Percentiles rank a stretch among this genome's conserved stretches.
Evolutionary conservation across 2,797 vertebrate genomes (phyloP).

Genomic region (Micromesistius poutassou): DNA sequence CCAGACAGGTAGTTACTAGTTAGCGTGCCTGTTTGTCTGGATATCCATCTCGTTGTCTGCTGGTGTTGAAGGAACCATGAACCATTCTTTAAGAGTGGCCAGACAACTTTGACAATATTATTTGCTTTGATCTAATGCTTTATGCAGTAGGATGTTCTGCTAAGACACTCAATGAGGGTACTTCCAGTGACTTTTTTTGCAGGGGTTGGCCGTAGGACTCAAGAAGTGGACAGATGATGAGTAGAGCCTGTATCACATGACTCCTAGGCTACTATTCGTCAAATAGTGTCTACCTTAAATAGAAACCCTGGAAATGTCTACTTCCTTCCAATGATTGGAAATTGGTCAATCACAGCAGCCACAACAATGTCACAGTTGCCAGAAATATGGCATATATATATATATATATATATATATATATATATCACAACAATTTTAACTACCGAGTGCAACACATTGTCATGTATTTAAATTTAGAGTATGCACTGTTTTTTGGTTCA

Average conservation of each 20-base stretch:
- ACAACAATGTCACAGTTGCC: background rate
- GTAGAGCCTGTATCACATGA: background rate
- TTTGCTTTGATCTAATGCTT: background rate
- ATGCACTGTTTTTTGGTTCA: conserved; percentile 45
- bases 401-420: no score
- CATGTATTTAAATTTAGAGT: conserved; percentile 34
- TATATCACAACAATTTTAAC: conserved; percentile 8
- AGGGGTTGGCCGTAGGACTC: background rate
- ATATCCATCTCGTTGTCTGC: background rate
- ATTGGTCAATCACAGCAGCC: background rate
- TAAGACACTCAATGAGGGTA: background rate
- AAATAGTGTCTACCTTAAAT: conserved; percentile 6
- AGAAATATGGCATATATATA: background rate
- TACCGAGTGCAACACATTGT: conserved; percentile 16
- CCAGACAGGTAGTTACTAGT: conserved; percentile 62
- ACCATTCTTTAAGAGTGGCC: background rate
- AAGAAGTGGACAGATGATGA: background rate
- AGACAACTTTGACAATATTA: background rate
- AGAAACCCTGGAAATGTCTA: conserved; percentile 23
- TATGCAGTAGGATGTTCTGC: background rate
- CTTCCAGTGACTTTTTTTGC: background rate
- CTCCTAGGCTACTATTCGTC: background rate
- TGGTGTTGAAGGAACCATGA: background rate
- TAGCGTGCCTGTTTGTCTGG: background rate
- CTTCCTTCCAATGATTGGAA: conserved; percentile 36